A percentile compares a stretch with the other conserved stretches of the same genome.
phyloP scores from a whole-genome alignment of 30 jellyfish, hydroid and myxozoan species.

The Pseudorhiza aurosa region DNA sequence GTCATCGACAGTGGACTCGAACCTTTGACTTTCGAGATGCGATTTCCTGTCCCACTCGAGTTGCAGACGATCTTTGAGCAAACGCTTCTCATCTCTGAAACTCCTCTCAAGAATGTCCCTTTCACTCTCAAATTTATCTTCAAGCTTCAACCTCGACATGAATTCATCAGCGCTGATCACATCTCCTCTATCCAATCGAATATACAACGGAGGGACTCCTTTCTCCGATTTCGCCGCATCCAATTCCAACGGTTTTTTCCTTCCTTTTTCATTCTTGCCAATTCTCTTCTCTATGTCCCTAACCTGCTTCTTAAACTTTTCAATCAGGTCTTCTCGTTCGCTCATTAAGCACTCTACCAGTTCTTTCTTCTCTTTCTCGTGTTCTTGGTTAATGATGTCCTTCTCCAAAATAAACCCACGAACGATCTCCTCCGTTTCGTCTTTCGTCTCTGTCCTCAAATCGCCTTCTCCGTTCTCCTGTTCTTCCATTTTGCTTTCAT shows the following conservation, averaged over 20 bases:
- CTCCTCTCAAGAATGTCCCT: constrained; percentile 80
- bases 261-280: constrained; percentile 1
- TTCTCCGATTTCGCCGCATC: not conserved
- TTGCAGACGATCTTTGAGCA: constrained; percentile 71
- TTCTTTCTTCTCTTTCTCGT: constrained; percentile 83
- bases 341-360: constrained; percentile 69
- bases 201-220: constrained; percentile 23
- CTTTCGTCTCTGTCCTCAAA: constrained; percentile 45
- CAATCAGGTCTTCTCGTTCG: constrained; percentile 74
- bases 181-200: constrained; percentile 61
- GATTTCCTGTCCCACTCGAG: constrained; percentile 63
- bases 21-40: constrained; percentile 54
- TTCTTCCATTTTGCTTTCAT: not conserved
- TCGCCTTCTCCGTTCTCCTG: not conserved
- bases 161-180: constrained; percentile 84
- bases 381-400: constrained; percentile 70
- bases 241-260: not conserved
- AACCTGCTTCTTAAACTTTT: constrained; percentile 66
- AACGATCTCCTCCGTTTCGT: constrained; percentile 81
- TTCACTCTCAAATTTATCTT: constrained; percentile 80
- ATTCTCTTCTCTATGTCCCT: constrained; percentile 62
- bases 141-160: constrained; percentile 64
- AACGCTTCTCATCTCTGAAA: constrained; percentile 78
- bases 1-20: constrained; percentile 63
- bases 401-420: constrained; percentile 93